Base-by-base conservation (phyloP, 2,797 vertebrate species). In the Vultur gryphus region DNA sequence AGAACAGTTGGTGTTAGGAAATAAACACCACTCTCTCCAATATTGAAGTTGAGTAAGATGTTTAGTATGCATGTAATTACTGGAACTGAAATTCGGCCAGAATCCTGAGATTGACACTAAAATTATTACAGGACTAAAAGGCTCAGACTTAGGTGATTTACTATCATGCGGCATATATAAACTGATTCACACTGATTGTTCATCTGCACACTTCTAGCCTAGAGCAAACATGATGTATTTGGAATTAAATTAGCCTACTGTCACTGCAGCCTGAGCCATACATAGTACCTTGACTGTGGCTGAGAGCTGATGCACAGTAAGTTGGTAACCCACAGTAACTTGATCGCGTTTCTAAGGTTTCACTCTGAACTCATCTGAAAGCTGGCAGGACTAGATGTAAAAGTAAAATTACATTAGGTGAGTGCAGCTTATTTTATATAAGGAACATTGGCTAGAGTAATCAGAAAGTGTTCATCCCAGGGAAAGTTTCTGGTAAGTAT, bases 1-100 rank as follows among this genome's bases (percentile, higher is more conserved):
- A 75, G 69, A 93, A 81, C 83, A 91, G 69, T n/a, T 96, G 79
- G 54, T 95, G 61, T 78, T 76, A 48, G 84, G 83, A 91, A 95
- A 88, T 89, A 88, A 95, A 52, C 37, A 76, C 41, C 17, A 3
- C 10, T 71, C 54, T 84, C 37, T 61, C 41, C 82, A 88, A 37
- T 33, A 79, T 0, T 81, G 72, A 83, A 61, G 46, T 28, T 71
- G 44, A 67, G 90, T 51, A 29, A 31, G 69, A 62, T 65, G 26
- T 79, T 94, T 65, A 49, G 52, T 55, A 29, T 20, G 51, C 33
- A 2, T 35, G 49, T 65, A 48, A 82, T 82, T 43, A 91, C 35
- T 59, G 66, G 62, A 72, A 51, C 31, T 76, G 83, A 72, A 76
- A 87, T 55, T 81, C 82, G 73, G 66, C 77, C 70, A 88, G 62